Conservation (phyloP, 2,888 invertebrate genomes). For the Metopia argyrocephala region DNA sequence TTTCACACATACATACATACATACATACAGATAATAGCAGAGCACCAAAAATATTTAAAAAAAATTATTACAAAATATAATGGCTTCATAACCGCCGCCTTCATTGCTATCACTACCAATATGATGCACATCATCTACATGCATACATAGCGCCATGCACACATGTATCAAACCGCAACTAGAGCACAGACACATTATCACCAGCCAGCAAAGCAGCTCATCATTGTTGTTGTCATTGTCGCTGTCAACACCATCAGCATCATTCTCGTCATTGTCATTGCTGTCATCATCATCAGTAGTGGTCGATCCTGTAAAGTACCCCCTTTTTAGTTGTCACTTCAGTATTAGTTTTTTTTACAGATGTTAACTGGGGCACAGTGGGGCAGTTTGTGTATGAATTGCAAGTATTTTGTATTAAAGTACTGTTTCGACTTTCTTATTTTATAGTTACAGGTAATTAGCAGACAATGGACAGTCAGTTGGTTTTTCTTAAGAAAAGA, state of each 20-base stretch:
- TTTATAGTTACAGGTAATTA: background rate
- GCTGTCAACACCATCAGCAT: conserved; percentile 31
- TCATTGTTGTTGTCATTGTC: conserved; percentile 27
- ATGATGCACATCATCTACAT: conserved; percentile 40
- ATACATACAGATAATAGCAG: conserved; percentile 1
- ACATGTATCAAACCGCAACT: conserved; percentile 36
- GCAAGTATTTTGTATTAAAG: background rate
- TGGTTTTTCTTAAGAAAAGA: too few relatives aligned
- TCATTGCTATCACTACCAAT: conserved; percentile 11
- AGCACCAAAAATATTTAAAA: background rate
- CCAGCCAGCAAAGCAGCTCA: background rate
- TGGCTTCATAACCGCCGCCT: conserved; percentile 34
- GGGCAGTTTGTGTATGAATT: too few relatives aligned
- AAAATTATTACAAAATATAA: conserved; percentile 34
- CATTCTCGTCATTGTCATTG: conserved; percentile 31
- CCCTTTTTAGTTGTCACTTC: conserved; percentile 51
- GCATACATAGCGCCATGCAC: background rate
- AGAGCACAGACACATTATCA: conserved; percentile 57
- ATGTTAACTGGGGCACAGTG: conserved; percentile 36
- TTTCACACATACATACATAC: too few relatives aligned
- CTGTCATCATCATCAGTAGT: conserved; percentile 37
- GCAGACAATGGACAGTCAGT: too few relatives aligned
- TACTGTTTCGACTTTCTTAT: background rate
- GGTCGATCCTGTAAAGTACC: conserved; percentile 41
- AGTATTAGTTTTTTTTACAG: conserved; percentile 44